Evolutionary conservation across 1,140 invertebrate genomes (phyloP), one percentile per base, ranked within the genome.

Genomic region (Drosophila ohnishii): DNA sequence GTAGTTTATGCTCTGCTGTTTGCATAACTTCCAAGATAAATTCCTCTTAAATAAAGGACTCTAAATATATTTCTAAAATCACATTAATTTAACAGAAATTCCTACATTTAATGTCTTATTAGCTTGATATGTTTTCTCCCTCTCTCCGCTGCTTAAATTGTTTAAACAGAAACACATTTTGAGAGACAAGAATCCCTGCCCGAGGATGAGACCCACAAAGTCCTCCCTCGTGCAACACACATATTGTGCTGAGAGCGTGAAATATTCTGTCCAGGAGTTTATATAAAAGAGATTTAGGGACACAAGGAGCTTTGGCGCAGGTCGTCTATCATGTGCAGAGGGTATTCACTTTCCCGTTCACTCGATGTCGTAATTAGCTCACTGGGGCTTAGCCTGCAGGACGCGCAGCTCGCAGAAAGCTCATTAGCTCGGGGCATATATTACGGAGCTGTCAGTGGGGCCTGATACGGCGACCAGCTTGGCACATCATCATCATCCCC

Each of bases 391-490:
- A 55, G 42, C 59, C 53, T 74, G 59, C 70, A 45, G 45, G 73
- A 62, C 13, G 44, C 37, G 44, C 25, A 35, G 34, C 75, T 82
- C 75, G 76, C 79, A 66, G 86, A 80, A 87, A 76, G 83, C 83
- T 86, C 83, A 86, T 86, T 86, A 86, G 83, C 57, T 59, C 25
- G 51, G 51, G 30, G 39, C 66, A 79, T 79, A 82, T 60, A 78
- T 75, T 75, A 75, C 55, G 34, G 25, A 30, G 70, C 78, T 86
- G 82, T 86, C 82, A 81, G 83, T 71, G 66, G 16, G 22, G 42
- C 28, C 66, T 57, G 65, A 30, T 25, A 13, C 32, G 53, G 35
- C 44, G 59, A 58, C 48, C 63, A 62, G 61, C 39, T 55, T 25
- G 59, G 35, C 74, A 81, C 57, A 63, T 55, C 78, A 59, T 56